Base-by-base conservation (phyloP, 64 coral and sea anemone genomes). In the Montipora cactus region DNA sequence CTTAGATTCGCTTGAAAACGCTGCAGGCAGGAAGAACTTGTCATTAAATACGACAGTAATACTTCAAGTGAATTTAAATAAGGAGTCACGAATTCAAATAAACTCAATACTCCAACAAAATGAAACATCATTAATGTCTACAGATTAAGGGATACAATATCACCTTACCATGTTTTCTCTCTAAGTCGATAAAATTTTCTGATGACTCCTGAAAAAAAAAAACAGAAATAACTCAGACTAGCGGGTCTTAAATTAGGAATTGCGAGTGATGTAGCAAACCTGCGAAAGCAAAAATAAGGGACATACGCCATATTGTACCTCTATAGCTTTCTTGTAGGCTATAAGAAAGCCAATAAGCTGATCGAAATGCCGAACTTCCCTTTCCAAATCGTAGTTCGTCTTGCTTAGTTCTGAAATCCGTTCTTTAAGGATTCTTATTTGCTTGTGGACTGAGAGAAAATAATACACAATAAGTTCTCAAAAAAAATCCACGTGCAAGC, bases 331-430 rank as follows among this genome's bases (percentile, higher is more conserved):
- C 67, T 95, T 89, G 89, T 99, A 95, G 85, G 96, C 96, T 81
- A 99, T 96, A 22, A 99, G 90, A 13, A 99, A 85, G 5, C 95
- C 97, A 44, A 99, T 99, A 59, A 92, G 90, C 55, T 99, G 95
- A 93, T 99, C 97, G 79, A 99, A 99, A 73, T 96, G 94, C 15
- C 93, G 91, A n/a, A 96, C 97, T 57, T 99, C 95, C 59, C 87
- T 93, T 51, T 99, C 97, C 73, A 99, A 77, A 28, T 99, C 97
- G 79, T 96, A 99, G 88, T 99, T 99, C 71, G 90, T 94, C 88
- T 94, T 99, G 83, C 97, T 96, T 23, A 90, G 92, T 44, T 99
- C 92, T 5, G 97, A 99, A 23, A 99, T 99, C 59, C 96, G 89
- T 21, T 92, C 78, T 89, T 99, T 99, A 9, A 99, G 84, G 7